These are phyloP conservation scores for Thyatira batis DNA, from an alignment of 2,888 invertebrate species.

Conservation along the genomic window DNA sequence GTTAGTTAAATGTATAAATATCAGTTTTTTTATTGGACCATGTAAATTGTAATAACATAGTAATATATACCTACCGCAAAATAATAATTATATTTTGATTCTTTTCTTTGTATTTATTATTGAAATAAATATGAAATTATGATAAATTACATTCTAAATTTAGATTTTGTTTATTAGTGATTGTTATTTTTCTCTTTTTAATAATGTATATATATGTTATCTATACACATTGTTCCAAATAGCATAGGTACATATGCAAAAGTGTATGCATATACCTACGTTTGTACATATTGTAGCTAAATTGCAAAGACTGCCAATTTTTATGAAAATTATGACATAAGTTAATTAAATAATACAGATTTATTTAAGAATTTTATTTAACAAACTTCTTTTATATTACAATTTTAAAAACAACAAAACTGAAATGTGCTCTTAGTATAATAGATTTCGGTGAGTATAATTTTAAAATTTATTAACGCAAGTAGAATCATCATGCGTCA, in stretches of 20 bases:
- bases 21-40: no score
- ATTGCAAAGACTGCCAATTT: conserved; percentile 54
- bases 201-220: not conserved
- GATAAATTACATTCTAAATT: no score
- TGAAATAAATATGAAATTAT: conserved; percentile 10
- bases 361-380: conserved; percentile 68
- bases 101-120: conserved; percentile 9
- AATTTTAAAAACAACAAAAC: conserved; percentile 49
- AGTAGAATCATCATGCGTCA: conserved; percentile 40
- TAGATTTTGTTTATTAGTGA: no score
- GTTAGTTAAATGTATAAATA: not conserved
- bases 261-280: conserved; percentile 7
- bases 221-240: no score
- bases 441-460: conserved; percentile 52
- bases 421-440: conserved; percentile 60
- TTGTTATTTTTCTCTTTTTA: no score
- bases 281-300: conserved; percentile 11
- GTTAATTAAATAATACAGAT: conserved; percentile 45
- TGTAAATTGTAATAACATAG: no score
- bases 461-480: conserved; percentile 17
- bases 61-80: no score
- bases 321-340: conserved; percentile 28
- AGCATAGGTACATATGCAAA: no score
- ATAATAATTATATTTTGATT: not conserved
- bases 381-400: conserved; percentile 62